These are phyloP conservation scores for Chaitophorus viminalis DNA, from an alignment of 2,888 invertebrate genomes.

Conservation along the genomic window DNA sequence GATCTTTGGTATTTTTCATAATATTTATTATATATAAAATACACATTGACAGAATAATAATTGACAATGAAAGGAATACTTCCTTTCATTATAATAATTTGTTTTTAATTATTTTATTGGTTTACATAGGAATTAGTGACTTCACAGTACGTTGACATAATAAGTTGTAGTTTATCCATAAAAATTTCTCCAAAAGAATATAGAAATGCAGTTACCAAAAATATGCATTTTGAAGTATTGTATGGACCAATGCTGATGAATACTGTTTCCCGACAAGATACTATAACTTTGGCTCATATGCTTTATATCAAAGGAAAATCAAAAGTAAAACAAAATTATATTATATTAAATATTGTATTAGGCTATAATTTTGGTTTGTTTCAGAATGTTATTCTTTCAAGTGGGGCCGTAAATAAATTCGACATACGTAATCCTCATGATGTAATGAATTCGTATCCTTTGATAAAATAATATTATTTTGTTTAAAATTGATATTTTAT, in stretches of 20 bases:
- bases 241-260: slow-evolving; percentile 34
- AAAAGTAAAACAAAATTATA: slow-evolving; percentile 36
- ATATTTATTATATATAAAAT: too few relatives aligned
- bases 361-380: not conserved
- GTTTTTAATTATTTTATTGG: not conserved
- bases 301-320: slow-evolving; percentile 53
- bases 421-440: slow-evolving; percentile 45
- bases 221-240: slow-evolving; percentile 43
- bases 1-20: too few relatives aligned
- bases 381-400: slow-evolving; percentile 48
- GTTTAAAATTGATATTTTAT: not conserved
- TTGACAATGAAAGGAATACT: too few relatives aligned
- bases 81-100: too few relatives aligned
- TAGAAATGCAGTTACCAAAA: not conserved
- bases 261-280: slow-evolving; percentile 7
- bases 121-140: slow-evolving; percentile 11
- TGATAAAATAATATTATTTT: not conserved
- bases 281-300: slow-evolving; percentile 38
- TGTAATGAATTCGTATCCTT: slow-evolving; percentile 57
- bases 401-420: not conserved
- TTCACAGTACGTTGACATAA: slow-evolving; percentile 3
- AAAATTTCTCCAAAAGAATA: slow-evolving; percentile 24
- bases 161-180: not conserved
- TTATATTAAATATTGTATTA: not conserved
- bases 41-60: too few relatives aligned